Percentiles rank a stretch among this genome's conserved stretches.
Evolutionary conservation across 2,797 vertebrate genomes (phyloP).

Genomic region (Cercopithecus mitis): DNA sequence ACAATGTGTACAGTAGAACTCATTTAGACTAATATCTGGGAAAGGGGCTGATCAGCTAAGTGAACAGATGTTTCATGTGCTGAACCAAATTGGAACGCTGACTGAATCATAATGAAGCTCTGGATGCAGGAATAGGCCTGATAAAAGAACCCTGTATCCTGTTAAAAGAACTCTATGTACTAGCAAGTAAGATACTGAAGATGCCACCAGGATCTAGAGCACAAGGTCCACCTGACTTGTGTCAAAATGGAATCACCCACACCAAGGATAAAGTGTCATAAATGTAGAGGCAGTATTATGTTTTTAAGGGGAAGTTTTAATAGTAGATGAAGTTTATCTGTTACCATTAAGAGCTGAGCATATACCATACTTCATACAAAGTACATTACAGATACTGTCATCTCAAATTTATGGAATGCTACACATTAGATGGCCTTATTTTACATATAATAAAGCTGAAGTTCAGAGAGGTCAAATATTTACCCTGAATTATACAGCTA

Average conservation of each 20-base stretch:
- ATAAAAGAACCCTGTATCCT: not conserved
- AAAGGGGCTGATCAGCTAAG: slow-evolving; percentile 46
- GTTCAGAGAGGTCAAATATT: not conserved
- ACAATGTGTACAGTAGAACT: slow-evolving; percentile 16
- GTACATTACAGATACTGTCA: not conserved
- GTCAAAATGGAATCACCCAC: not conserved
- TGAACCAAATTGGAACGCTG: slow-evolving; percentile 32
- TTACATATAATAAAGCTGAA: not conserved
- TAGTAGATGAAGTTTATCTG: not conserved
- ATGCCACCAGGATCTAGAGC: not conserved
- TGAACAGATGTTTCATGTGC: slow-evolving; percentile 50
- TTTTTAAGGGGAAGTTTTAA: not conserved
- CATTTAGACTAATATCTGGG: slow-evolving; percentile 41
- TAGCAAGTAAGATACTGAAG: not conserved
- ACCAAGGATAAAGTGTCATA: not conserved
- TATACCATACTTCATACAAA: not conserved
- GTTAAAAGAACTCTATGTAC: not conserved
- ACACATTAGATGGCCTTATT: not conserved
- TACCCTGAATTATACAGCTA: not conserved
- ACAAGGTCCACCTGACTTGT: not conserved
- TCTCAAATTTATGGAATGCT: not conserved
- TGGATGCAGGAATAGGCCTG: not conserved
- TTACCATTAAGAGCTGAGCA: not conserved
- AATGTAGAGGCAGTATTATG: not conserved
- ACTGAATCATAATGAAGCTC: slow-evolving; percentile 49